A percentile compares a stretch with the other conserved stretches of the same genome.
Evolutionary conservation across 2,797 vertebrate genomes (phyloP).

Genomic region (Nasua narica): DNA sequence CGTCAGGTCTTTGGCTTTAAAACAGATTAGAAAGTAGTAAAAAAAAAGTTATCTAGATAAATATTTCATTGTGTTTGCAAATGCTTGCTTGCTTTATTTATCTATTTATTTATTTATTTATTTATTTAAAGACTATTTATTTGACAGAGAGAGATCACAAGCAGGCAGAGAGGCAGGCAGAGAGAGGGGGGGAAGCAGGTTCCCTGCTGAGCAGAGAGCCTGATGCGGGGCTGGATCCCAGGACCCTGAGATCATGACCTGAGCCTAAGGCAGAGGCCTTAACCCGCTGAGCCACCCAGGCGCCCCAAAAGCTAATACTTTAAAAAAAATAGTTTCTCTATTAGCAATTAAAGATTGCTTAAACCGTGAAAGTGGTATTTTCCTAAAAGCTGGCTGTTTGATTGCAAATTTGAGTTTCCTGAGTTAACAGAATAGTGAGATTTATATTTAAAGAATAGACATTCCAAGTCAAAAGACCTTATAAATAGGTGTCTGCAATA

Average conservation of each 20-base stretch:
- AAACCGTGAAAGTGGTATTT: not conserved
- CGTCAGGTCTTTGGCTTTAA: not conserved
- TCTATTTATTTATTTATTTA: no score
- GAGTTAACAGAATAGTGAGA: not conserved
- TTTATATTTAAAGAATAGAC: not conserved
- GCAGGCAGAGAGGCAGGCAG: no score
- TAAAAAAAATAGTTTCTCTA: not conserved
- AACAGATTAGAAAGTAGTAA: not conserved
- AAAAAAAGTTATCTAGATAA: not conserved
- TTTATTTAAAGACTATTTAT: no score
- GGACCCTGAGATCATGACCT: no score
- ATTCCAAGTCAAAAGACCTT: not conserved
- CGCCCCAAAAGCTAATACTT: not conserved
- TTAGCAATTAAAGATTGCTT: not conserved
- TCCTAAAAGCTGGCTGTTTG: not conserved
- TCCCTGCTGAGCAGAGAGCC: no score
- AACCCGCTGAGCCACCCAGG: no score
- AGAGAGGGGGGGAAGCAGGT: no score
- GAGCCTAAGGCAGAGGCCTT: no score
- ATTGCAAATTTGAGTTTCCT: constrained; percentile 4
- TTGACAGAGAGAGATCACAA: no score
- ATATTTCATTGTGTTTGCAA: not conserved
- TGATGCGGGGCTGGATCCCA: no score
- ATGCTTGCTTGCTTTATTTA: no score
- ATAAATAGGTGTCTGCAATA: not conserved